A percentile compares a stretch with the other conserved stretches of the same genome.
Evolutionary conservation across 2,888 invertebrate genomes (phyloP).

Genomic region (Palloptera scutellata): DNA sequence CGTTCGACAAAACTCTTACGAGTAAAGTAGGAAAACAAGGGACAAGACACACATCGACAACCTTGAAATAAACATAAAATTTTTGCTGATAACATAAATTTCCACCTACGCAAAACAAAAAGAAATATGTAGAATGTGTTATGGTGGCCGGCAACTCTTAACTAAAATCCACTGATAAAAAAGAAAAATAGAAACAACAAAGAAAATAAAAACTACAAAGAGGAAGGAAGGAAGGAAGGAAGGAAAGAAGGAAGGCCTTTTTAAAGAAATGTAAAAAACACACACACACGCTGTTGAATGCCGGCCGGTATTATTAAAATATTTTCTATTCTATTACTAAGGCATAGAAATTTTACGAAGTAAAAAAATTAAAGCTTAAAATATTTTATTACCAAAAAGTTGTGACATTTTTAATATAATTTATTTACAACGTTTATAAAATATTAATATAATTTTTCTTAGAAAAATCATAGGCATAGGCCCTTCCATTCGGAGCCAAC

Average conservation of each 20-base stretch:
- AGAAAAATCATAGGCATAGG: too few relatives aligned
- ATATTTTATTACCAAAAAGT: too few relatives aligned
- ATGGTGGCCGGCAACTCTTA: background rate
- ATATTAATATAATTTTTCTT: too few relatives aligned
- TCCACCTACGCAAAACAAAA: conserved; percentile 12
- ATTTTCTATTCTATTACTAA: background rate
- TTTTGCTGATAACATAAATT: conserved; percentile 24
- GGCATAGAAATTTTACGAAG: background rate
- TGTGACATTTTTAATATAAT: too few relatives aligned
- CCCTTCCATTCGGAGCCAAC: too few relatives aligned
- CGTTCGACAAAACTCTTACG: background rate
- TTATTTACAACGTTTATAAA: too few relatives aligned
- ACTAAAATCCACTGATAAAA: conserved; percentile 1
- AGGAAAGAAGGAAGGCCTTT: too few relatives aligned
- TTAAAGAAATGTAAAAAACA: too few relatives aligned
- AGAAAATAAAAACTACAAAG: conserved; percentile 8
- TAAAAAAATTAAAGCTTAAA: background rate
- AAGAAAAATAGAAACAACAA: background rate
- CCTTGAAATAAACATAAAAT: conserved; percentile 23
- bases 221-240: conserved; percentile 41
- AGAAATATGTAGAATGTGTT: background rate
- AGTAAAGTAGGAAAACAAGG: too few relatives aligned
- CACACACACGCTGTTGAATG: too few relatives aligned
- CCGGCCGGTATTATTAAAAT: too few relatives aligned
- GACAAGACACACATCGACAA: background rate